Conservation (phyloP, 2,797 vertebrate genomes). For the Nasua narica region DNA sequence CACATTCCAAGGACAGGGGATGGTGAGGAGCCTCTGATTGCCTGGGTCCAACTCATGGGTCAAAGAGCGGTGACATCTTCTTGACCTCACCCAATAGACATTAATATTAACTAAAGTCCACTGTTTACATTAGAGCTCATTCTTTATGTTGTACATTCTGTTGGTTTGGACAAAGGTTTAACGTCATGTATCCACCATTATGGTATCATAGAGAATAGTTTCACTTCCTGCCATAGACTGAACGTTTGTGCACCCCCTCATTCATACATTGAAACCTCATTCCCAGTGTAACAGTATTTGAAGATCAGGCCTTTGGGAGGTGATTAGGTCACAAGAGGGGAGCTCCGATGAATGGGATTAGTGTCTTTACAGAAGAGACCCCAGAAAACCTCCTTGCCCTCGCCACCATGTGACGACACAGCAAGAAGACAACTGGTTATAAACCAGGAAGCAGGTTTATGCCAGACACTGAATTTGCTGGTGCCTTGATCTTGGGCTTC, state of each 20-base stretch:
- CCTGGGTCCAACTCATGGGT: not conserved
- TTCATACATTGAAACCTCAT: not conserved
- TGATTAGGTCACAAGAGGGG: not conserved
- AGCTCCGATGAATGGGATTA: not conserved
- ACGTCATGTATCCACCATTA: too few species aligned
- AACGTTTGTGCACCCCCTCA: not conserved
- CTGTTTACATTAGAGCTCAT: not conserved
- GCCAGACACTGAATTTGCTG: not conserved
- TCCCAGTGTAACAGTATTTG: not conserved
- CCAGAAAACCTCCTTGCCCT: not conserved
- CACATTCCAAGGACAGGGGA: not conserved
- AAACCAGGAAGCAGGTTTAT: not conserved
- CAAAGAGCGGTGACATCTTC: not conserved
- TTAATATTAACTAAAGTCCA: not conserved
- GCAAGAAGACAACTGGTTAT: rapidly evolving
- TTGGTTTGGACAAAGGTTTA: not conserved
- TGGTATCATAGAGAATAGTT: not conserved
- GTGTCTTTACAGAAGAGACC: not conserved
- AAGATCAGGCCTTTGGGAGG: not conserved
- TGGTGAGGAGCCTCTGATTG: not conserved
- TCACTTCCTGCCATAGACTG: not conserved
- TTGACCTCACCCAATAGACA: not conserved
- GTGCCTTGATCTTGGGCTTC: not conserved
- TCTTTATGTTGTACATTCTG: not conserved
- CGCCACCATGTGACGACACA: not conserved